These are phyloP conservation scores for Caenorhabditis inopinata DNA, from an alignment of 1,140 invertebrate species.

Conservation along the genomic window DNA sequence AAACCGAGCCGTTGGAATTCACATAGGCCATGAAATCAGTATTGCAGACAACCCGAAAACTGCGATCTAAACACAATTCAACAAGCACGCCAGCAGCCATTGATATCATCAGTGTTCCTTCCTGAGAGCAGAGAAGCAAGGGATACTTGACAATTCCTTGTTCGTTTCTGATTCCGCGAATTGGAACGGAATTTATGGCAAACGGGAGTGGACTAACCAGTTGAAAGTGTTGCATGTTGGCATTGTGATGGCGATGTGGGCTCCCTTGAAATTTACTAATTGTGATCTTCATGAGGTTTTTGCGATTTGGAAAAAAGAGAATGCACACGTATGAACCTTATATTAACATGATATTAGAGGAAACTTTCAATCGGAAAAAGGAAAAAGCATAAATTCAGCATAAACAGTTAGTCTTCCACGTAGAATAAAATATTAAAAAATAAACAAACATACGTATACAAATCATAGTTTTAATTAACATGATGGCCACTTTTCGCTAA, in stretches of 20 bases:
- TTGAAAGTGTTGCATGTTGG: background rate
- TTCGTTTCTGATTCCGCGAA: background rate
- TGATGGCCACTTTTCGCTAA: no score
- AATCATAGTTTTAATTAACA: no score
- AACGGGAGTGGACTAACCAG: background rate
- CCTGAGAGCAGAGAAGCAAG: slow-evolving; percentile 38
- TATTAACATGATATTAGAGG: no score
- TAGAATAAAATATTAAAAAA: no score
- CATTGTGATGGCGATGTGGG: background rate
- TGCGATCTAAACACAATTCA: slow-evolving; percentile 33
- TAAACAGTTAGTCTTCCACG: no score
- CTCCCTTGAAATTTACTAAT: background rate
- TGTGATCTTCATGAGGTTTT: no score
- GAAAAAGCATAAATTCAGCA: no score
- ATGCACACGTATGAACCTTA: no score
- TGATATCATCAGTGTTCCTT: slow-evolving; percentile 26
- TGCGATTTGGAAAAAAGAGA: no score
- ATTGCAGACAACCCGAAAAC: slow-evolving; percentile 39
- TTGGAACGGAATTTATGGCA: background rate
- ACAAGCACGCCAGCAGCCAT: slow-evolving; percentile 30
- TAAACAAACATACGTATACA: no score
- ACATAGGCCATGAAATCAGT: slow-evolving; percentile 28
- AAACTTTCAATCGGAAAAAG: no score
- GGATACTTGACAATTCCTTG: slow-evolving; percentile 29
- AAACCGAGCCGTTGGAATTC: slow-evolving; percentile 6